A percentile compares a stretch with the other conserved stretches of the same genome.
These are phyloP conservation scores for Paracentrotus lividus DNA, from an alignment of 53 echinoderm and acorn worm species.

Conservation along the genomic window DNA sequence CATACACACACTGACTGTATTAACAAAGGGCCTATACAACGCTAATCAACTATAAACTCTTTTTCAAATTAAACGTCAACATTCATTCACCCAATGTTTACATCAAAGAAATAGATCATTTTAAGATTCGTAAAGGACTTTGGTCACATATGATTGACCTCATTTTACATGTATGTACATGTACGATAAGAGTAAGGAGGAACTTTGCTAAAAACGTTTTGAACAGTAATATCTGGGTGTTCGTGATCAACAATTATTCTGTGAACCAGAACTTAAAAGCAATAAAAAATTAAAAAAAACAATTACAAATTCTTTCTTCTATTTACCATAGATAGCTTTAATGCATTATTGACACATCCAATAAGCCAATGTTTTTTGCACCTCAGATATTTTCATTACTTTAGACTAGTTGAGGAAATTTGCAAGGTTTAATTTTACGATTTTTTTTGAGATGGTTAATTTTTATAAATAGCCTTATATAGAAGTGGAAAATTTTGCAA, in stretches of 20 bases:
- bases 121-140: not conserved
- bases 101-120: conserved; percentile 3
- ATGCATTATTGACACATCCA: too few relatives aligned
- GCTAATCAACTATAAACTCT: conserved; percentile 2
- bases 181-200: not conserved
- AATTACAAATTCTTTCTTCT: not conserved
- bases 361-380: too few relatives aligned
- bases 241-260: not conserved
- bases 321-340: not conserved
- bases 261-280: not conserved
- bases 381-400: too few relatives aligned
- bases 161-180: not conserved
- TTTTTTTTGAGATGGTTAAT: too few relatives aligned
- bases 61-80: conserved; percentile 28
- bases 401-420: too few relatives aligned
- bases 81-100: conserved; percentile 25
- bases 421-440: too few relatives aligned
- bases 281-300: not conserved
- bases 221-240: not conserved
- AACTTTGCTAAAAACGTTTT: not conserved
- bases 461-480: too few relatives aligned
- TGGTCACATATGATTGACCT: not conserved
- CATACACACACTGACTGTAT: not conserved
- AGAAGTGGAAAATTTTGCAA: too few relatives aligned
- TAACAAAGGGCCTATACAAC: conserved; percentile 4